Conservation (phyloP, 2,797 vertebrate genomes). For the Mormyrops attenuatus region DNA sequence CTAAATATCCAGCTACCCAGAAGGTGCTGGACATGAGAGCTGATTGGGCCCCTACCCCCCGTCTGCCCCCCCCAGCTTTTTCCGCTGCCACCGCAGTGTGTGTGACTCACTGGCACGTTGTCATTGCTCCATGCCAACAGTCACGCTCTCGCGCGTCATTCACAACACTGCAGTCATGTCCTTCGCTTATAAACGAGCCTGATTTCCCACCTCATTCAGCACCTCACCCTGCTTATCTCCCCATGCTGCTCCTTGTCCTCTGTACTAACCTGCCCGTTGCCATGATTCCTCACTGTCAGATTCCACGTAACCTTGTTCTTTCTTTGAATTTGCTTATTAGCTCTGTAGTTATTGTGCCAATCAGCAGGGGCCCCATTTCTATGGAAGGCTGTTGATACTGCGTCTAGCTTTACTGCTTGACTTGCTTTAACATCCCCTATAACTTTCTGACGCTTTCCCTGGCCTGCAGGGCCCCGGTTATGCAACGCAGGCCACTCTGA, state of each 20-base stretch:
- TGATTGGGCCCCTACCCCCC: neutral
- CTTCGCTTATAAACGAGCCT: constrained; percentile 32
- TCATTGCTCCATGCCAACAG: neutral
- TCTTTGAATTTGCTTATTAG: neutral
- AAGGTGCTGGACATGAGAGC: neutral
- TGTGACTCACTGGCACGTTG: constrained; percentile 15
- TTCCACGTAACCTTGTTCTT: neutral
- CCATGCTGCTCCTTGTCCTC: neutral
- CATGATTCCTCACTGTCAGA: neutral
- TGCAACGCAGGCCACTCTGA: constrained; percentile 25
- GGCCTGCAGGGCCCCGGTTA: constrained; percentile 30
- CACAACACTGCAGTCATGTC: constrained; percentile 1
- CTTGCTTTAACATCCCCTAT: neutral
- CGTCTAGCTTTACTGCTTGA: neutral
- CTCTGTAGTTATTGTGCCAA: neutral
- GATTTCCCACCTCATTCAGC: neutral
- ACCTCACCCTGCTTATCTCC: neutral
- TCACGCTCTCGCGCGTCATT: constrained; percentile 39
- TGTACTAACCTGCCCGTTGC: neutral
- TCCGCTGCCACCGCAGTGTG: constrained; percentile 21
- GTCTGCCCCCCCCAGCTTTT: neutral
- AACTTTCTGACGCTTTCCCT: constrained; percentile 1
- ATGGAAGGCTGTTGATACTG: neutral
- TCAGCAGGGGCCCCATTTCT: neutral
- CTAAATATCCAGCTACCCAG: neutral